Conservation (phyloP, 2,888 invertebrate species). For the Cataglyphis albicans region DNA sequence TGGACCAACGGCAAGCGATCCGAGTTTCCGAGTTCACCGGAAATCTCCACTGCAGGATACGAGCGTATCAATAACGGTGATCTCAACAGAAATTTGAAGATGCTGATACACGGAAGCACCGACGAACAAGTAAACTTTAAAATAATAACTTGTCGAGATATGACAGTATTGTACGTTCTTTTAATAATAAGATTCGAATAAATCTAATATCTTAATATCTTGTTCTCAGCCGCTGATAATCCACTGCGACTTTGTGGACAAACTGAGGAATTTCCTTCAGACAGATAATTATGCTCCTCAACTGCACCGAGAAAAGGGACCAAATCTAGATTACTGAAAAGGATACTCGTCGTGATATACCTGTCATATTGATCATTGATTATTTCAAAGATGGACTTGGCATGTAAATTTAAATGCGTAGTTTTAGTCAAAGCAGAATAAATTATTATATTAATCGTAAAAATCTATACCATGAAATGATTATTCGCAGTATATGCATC, state of each 20-base stretch:
- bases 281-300: slow-evolving; percentile 20
- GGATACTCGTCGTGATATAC: background rate
- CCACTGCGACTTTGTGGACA: slow-evolving; percentile 17
- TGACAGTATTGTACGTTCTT: background rate
- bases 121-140: slow-evolving; percentile 85
- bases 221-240: slow-evolving; percentile 30
- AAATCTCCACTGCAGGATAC: slow-evolving; percentile 48
- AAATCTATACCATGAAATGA: background rate
- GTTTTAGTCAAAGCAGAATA: slow-evolving; percentile 5
- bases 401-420: background rate
- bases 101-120: slow-evolving; percentile 87
- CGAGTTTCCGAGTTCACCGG: slow-evolving; percentile 54
- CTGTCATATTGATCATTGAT: background rate
- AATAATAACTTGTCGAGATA: background rate
- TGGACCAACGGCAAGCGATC: slow-evolving; percentile 92
- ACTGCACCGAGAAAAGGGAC: slow-evolving; percentile 4
- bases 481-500: background rate
- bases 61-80: slow-evolving; percentile 85
- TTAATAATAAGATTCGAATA: background rate
- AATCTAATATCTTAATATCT: background rate
- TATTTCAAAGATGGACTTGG: background rate
- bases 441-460: slow-evolving; percentile 21
- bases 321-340: slow-evolving; percentile 26
- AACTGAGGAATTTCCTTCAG: background rate
- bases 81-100: slow-evolving; percentile 87